Base-by-base conservation (phyloP, 2,888 invertebrate genomes). In the Calameuta idolon region DNA sequence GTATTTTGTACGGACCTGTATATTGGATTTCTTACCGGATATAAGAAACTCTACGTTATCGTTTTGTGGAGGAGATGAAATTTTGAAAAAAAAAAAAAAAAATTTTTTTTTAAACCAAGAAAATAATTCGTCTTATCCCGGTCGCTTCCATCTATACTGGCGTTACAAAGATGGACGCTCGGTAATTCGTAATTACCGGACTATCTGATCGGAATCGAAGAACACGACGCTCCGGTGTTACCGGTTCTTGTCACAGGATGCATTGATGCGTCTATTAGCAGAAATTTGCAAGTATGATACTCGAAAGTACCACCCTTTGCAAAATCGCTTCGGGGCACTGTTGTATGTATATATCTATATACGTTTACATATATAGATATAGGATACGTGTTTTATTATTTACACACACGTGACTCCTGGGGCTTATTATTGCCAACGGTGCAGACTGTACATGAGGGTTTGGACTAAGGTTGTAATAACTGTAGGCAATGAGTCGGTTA, bases 231-330 rank as follows among this genome's bases (percentile, higher is more conserved):
- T 23, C 9, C 55, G 77, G 75, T 84, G 82, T 82, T 83, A 80
- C 84, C 83, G 85, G 83, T 81, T 84, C 88, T 85, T 88, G 88
- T 88, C 87, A 79, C 84, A 83, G 85, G 85, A 88, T 84, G 88
- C 87, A 86, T 85, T 85, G 87, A 89, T 87, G 87, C 89, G 87
- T 87, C 87, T 88, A 89, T 89, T 88, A 88, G 82, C 83, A 80
- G 76, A 79, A 84, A 89, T 89, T 89, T 88, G 89, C 89, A 89
- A 89, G 89, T 89, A 88, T 88, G 89, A 89, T 89, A 55, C 55
- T 86, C 84, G 84, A 78, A 84, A 85, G 77, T 77, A 23, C 11
- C 34, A 33, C 30, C 34, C 71, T 34, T 55, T 23, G 23, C 23
- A 23, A 23, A 55, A 55, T 55, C 55, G 55, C 55, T 55, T 55